Base-by-base conservation (phyloP, 92 coral and sea anemone genomes). In the Zoanthus sansibaricus region DNA sequence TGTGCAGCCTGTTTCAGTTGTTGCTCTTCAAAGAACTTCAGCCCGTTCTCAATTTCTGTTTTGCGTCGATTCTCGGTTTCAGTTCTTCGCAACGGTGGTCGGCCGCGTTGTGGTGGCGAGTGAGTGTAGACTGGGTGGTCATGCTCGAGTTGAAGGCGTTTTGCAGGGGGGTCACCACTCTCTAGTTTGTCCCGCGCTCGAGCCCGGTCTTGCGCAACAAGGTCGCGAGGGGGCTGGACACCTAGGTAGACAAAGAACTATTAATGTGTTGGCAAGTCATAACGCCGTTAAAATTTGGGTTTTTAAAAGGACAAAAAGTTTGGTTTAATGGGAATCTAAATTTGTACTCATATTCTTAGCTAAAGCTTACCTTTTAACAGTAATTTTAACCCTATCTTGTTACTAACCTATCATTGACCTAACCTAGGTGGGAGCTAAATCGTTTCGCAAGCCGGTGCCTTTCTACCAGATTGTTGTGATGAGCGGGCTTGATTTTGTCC, bases 141-240 rank as follows among this genome's bases (percentile, higher is more conserved):
- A 68, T 89, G 94, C 30, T 95, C 96, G 69, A 93, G 76, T 42
- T 88, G 79, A 79, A 74, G 90, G 58, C 98, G 89, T 78, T 96
- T 83, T 25, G 95, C 94, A 58, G 88, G 88, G 51, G 98, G 87
- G 71, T 92, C 95, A 2, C 71, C 83, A 18, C 82, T 31, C 1
- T 92, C 95, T 56, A 15, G 92, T 52, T 82, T 87, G 4, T 92
- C 94, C 67, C 95, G 91, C 0, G 94, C 94, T 16, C 96, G 98
- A 31, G 91, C 77, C 70, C 98, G 76, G 52, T 94, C 97, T 66
- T 97, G 99, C 11, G 99, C 98, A 7, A 97, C 99, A 3, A 97
- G 91, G 75, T 96, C 99, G 18, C 98, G 95, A 42, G 99, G 99
- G 20, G 99, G 99, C 20, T 95, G 98, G 55, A 97, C 99, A 75